Percentiles rank a stretch among this genome's conserved stretches.
These are phyloP conservation scores for Scaptomyza montana DNA, from an alignment of 1,140 invertebrate species.

Conservation along the genomic window DNA sequence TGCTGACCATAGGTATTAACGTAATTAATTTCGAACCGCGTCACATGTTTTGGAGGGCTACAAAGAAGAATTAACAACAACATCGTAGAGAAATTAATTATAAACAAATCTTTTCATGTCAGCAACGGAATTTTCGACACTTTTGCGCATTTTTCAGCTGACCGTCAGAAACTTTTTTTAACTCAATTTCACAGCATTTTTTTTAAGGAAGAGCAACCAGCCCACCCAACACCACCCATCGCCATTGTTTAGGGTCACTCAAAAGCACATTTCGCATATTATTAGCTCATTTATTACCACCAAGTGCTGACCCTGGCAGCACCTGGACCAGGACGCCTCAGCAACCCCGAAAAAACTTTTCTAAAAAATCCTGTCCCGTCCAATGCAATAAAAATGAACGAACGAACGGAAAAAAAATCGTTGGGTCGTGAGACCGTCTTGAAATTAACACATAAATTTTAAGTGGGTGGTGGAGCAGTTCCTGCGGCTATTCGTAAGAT, in stretches of 20 bases:
- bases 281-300: constrained; percentile 83
- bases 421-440: constrained; percentile 57
- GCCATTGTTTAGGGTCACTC: constrained; percentile 79
- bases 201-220: background rate
- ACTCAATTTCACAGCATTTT: constrained; percentile 71
- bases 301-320: constrained; percentile 73
- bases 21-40: constrained; percentile 74
- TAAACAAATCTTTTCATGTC: constrained; percentile 83
- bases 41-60: constrained; percentile 59
- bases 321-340: constrained; percentile 49
- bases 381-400: constrained; percentile 44
- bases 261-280: constrained; percentile 83
- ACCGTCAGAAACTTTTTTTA: constrained; percentile 44
- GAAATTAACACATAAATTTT: constrained; percentile 83
- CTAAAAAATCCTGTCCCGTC: constrained; percentile 63
- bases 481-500: constrained; percentile 64
- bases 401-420: constrained; percentile 41
- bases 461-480: constrained; percentile 60
- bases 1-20: constrained; percentile 65
- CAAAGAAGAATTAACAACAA: constrained; percentile 26
- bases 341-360: constrained; percentile 58
- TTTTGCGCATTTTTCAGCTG: constrained; percentile 73
- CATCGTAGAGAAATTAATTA: constrained; percentile 70
- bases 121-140: constrained; percentile 78
- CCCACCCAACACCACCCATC: constrained; percentile 5